Conservation (phyloP, 2,888 invertebrate genomes). For the Elegia similella region DNA sequence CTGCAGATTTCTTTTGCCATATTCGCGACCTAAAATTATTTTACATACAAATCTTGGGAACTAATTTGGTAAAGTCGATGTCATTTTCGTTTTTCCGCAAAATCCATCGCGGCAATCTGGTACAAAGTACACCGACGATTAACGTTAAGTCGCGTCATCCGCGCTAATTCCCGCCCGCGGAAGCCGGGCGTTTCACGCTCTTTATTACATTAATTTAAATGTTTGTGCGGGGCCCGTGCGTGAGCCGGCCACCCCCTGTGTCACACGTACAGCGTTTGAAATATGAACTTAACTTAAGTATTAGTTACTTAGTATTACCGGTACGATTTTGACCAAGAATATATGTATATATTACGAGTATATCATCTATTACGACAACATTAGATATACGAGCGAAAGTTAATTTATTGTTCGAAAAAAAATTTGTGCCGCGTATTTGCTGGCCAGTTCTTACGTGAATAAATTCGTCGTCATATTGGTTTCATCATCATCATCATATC, state of each 20-base stretch:
- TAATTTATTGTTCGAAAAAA: too few species aligned
- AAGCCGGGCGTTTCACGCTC: constrained; percentile 73
- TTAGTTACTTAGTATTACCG: neutral
- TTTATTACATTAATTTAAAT: constrained; percentile 81
- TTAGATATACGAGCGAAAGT: too few species aligned
- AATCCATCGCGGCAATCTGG: constrained; percentile 1
- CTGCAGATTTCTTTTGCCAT: too few species aligned
- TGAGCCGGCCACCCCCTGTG: constrained; percentile 47
- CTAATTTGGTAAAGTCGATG: neutral
- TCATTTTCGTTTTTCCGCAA: neutral
- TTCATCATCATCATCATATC: too few species aligned
- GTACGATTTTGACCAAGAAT: too few species aligned
- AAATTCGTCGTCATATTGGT: too few species aligned
- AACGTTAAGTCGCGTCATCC: neutral
- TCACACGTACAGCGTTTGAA: constrained; percentile 13
- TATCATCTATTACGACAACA: too few species aligned
- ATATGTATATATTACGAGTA: too few species aligned
- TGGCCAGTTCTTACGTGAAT: too few species aligned
- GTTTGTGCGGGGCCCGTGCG: constrained; percentile 55
- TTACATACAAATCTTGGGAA: neutral
- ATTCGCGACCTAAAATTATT: neutral
- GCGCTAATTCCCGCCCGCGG: constrained; percentile 55
- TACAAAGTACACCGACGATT: constrained; percentile 1
- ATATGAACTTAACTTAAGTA: neutral
- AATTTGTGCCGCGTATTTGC: too few species aligned